Percentiles rank a stretch among this genome's conserved stretches.
Conservation (phyloP, 2,888 invertebrate species). For the Linnaemya tessellans region DNA sequence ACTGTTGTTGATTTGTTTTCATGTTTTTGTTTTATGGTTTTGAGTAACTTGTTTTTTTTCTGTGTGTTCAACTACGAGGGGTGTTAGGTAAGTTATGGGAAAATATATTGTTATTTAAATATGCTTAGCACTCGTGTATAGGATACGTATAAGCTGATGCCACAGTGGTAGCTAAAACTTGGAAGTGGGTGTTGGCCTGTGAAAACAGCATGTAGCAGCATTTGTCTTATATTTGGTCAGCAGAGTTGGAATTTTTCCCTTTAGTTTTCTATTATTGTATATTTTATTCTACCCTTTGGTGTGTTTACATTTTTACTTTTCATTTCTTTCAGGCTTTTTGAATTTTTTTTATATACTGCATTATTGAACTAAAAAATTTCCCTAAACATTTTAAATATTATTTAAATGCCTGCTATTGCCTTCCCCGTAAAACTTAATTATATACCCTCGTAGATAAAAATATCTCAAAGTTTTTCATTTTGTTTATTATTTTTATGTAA, state of each 20-base stretch:
- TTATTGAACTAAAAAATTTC: too few species aligned
- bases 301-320: neutral
- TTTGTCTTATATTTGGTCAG: too few species aligned
- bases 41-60: neutral
- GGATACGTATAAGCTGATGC: too few species aligned
- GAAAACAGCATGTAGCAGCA: too few species aligned
- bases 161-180: too few species aligned
- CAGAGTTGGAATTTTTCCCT: too few species aligned
- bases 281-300: too few species aligned
- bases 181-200: too few species aligned
- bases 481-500: neutral
- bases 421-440: neutral
- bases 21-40: neutral
- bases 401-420: too few species aligned
- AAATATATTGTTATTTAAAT: neutral
- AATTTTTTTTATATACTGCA: too few species aligned
- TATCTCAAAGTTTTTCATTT: constrained; percentile 21
- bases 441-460: neutral
- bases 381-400: too few species aligned
- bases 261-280: too few species aligned
- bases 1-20: constrained; percentile 4
- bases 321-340: neutral
- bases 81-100: neutral
- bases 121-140: neutral
- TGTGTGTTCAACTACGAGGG: neutral